Evolutionary conservation across 2,888 invertebrate genomes (phyloP).

Genomic region (Plutella xylostella): DNA sequence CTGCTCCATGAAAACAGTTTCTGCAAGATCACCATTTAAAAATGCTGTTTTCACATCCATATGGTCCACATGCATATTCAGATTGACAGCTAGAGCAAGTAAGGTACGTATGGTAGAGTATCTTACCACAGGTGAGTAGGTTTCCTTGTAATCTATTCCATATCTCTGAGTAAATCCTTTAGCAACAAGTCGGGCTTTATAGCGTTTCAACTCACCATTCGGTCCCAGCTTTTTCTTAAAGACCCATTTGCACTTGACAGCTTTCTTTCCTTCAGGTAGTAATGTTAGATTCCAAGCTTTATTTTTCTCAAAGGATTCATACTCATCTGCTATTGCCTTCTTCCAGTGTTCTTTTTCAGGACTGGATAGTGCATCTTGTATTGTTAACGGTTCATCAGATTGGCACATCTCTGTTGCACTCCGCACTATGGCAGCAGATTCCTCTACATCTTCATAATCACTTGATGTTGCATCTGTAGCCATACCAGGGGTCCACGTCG

Average conservation of each 20-base stretch:
- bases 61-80: constrained; percentile 15
- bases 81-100: constrained; percentile 4
- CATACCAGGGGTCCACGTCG: no score
- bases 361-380: constrained; percentile 2
- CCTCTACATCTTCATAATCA: no score
- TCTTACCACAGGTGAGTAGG: constrained; percentile 12
- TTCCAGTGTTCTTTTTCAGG: constrained; percentile 9
- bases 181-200: constrained; percentile 8
- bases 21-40: constrained; percentile 16
- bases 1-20: constrained; percentile 13
- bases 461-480: no score
- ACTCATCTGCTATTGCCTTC: constrained; percentile 12
- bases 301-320: constrained; percentile 12
- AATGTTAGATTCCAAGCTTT: constrained; percentile 11
- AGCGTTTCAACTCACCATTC: not conserved
- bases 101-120: constrained; percentile 10
- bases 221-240: constrained; percentile 13
- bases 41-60: constrained; percentile 19
- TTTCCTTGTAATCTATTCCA: constrained; percentile 10
- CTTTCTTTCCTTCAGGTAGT: constrained; percentile 8
- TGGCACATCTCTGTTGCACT: not conserved
- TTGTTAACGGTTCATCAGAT: constrained; percentile 4
- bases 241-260: constrained; percentile 17
- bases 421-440: no score
- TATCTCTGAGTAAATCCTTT: constrained; percentile 8